These are phyloP conservation scores for Caracal caracal DNA, from an alignment of 2,113 vertebrate species.

Conservation along the genomic window DNA sequence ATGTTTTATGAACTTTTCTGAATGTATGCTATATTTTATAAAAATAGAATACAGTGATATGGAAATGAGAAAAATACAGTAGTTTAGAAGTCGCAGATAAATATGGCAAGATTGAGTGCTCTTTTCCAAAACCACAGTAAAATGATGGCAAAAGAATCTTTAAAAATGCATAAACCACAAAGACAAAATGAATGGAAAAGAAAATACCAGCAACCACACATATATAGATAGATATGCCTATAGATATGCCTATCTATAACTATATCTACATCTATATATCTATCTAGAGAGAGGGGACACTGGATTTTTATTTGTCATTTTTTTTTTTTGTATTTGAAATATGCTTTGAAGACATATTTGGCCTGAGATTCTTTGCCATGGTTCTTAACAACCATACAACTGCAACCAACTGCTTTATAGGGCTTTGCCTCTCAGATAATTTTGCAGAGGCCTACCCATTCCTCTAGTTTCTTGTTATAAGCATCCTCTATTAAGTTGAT, in stretches of 20 bases:
- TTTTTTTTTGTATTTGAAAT: background rate
- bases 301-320: background rate
- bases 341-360: conserved; percentile 4
- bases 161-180: conserved; percentile 44
- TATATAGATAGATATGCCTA: background rate
- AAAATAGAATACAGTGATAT: conserved; percentile 37
- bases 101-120: conserved; percentile 38
- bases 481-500: background rate
- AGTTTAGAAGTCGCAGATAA: conserved; percentile 44
- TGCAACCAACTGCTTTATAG: background rate
- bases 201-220: background rate
- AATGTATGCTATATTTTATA: conserved; percentile 42
- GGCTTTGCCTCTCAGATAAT: background rate
- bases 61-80: conserved; percentile 21
- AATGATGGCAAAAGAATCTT: conserved; percentile 2
- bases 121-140: conserved; percentile 41
- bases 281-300: background rate
- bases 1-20: background rate
- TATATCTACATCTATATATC: too few relatives aligned
- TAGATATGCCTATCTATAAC: too few relatives aligned
- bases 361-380: background rate
- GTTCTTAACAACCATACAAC: background rate
- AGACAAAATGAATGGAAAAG: conserved; percentile 36
- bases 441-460: background rate
- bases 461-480: background rate